phyloP scores from a whole-genome alignment of 1,140 invertebrate genomes.

The Diabrotica virgifera region DNA sequence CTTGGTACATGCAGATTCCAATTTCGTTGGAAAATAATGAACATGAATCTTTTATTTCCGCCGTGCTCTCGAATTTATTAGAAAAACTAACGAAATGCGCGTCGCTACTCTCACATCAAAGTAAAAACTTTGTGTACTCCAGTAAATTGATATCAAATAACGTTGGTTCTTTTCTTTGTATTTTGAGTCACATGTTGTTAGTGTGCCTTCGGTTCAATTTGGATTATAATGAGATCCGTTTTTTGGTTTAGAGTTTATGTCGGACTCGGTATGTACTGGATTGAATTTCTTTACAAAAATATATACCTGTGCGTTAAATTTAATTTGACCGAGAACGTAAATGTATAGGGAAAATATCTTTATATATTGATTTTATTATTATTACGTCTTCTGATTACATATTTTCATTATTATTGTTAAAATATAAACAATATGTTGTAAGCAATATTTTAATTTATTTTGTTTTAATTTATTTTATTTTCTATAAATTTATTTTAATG shows the following conservation, averaged over 20 bases:
- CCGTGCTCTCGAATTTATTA: not conserved
- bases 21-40: not conserved
- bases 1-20: not conserved
- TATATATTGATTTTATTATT: too few relatives aligned
- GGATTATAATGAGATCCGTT: conserved; percentile 2
- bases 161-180: not conserved
- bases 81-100: conserved; percentile 2
- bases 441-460: too few relatives aligned
- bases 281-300: too few relatives aligned
- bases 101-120: not conserved
- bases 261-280: too few relatives aligned
- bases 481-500: too few relatives aligned
- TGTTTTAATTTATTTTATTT: too few relatives aligned
- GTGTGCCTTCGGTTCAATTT: not conserved
- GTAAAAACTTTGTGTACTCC: conserved; percentile 2
- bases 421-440: too few relatives aligned
- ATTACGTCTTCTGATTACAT: too few relatives aligned
- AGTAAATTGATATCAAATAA: conserved; percentile 1
- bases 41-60: conserved; percentile 2
- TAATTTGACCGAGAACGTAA: too few relatives aligned
- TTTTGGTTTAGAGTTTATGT: not conserved
- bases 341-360: too few relatives aligned
- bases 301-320: too few relatives aligned
- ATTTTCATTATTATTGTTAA: too few relatives aligned
- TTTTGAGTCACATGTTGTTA: conserved; percentile 2